Percentiles rank a stretch among this genome's conserved stretches.
phyloP scores from a whole-genome alignment of 92 coral and sea anemone species.

The Palythoa grandiflora region DNA sequence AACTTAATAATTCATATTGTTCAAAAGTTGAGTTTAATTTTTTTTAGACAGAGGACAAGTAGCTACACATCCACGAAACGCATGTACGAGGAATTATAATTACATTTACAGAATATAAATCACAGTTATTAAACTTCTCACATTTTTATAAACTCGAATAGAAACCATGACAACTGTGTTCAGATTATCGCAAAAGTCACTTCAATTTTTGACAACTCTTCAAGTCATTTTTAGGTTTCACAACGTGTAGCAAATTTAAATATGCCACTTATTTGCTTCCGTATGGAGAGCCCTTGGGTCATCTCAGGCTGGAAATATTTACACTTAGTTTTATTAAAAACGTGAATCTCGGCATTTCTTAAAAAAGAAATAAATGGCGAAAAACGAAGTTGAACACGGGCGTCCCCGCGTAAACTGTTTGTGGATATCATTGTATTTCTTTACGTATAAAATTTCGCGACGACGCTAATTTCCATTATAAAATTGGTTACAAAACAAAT shows the following conservation, averaged over 20 bases:
- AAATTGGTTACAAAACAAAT: background rate
- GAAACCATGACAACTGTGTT: constrained; percentile 34
- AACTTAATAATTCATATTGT: background rate
- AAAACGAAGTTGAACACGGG: background rate
- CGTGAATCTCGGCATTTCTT: background rate
- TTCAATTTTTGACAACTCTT: constrained; percentile 3
- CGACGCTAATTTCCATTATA: background rate
- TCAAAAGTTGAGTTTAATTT: background rate
- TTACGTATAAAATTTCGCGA: no score
- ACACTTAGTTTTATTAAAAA: background rate
- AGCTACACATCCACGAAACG: background rate
- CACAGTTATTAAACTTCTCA: background rate
- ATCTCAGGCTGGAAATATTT: background rate
- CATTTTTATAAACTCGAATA: background rate
- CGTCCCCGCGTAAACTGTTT: background rate
- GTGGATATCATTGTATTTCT: background rate
- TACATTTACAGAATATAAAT: background rate
- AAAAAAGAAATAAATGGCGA: background rate
- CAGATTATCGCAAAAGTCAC: constrained; percentile 4
- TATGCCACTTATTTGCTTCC: background rate
- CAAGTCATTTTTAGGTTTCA: no score
- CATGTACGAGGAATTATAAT: background rate
- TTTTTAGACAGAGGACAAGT: background rate
- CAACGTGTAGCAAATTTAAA: background rate
- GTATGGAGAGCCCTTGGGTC: background rate